Evolutionary conservation across 2,888 invertebrate genomes (phyloP), one percentile per base, ranked within the genome.

Genomic region (Ypsolopha scabrella): DNA sequence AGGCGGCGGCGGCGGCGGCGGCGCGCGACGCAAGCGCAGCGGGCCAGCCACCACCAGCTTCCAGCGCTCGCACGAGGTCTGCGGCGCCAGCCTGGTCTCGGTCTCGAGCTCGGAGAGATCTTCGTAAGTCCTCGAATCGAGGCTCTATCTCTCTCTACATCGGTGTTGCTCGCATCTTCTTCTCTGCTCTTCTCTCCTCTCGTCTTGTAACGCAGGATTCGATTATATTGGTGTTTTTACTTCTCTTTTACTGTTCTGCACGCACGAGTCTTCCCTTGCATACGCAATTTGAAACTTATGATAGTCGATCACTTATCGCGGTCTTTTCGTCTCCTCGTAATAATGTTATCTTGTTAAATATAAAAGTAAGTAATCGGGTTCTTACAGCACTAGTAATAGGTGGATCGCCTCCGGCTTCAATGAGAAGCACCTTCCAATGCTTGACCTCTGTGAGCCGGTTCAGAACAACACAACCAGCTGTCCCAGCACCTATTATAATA

Each of bases 61-160:
- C 88, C 94, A 94, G 88, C 92, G 97, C 70, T 97, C 97, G 78
- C 96, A 96, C 89, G 97, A 97, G 89, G 96, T 97, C 80, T 91
- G 92, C 80, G 91, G 93, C 76, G 94, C 95, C 85, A 96, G 96
- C 89, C 92, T 95, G 88, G 94, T 94, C 90, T 96, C 96, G 88
- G 94, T 97, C 87, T 93, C 94, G 88, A 97, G 96, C 91, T 96
- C 96, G 85, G 97, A 97, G 89, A 94, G 93, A 91, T 94, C 94
- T 89, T 94, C 94, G 95, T 95, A 94, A 95, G 94, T 94, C 73
- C 73, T 72, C 65, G 63, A 57, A 66, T 66, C 66, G 68, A 68
- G 57, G 64, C 59, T 58, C 60, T 64, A 64, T 70, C 59, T 72
- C 68, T 79, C 72, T 79, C 72, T 75, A 74, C 77, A 69, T 81